These are phyloP conservation scores for Palythoa caribaeorum DNA, from an alignment of 92 coral and sea anemone genomes.

Conservation along the genomic window DNA sequence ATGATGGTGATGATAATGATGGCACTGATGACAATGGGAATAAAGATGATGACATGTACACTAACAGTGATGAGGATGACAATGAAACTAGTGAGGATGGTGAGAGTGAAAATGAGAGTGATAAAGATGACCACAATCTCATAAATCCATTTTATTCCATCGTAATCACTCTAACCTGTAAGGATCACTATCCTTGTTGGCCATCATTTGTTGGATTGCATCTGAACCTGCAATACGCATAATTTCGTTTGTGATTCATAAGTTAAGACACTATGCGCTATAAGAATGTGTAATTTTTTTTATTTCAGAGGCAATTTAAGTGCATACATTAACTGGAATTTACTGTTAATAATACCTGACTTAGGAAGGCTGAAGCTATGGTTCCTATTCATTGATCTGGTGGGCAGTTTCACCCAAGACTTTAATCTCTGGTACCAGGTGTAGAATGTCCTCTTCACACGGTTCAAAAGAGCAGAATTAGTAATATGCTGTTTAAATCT, in stretches of 20 bases:
- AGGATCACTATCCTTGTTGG: constrained; percentile 68
- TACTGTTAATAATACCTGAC: constrained; percentile 1
- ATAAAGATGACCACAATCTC: background rate
- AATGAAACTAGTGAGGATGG: background rate
- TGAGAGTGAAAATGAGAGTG: background rate
- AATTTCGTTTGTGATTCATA: background rate
- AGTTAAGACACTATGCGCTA: background rate
- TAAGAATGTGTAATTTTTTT: background rate
- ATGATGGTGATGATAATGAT: background rate
- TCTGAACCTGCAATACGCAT: constrained; percentile 61
- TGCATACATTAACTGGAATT: no score
- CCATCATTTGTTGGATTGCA: constrained; percentile 72
- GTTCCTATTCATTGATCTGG: background rate
- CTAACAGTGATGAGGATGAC: background rate
- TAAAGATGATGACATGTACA: background rate
- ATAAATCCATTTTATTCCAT: background rate
- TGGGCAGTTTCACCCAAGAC: background rate
- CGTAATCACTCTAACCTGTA: constrained; percentile 64
- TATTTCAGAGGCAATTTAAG: background rate
- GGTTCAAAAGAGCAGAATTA: background rate
- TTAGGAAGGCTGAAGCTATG: constrained; percentile 37
- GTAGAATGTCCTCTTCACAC: background rate
- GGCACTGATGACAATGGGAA: background rate
- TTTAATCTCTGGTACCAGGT: constrained; percentile 2
- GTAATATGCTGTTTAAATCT: background rate